Evolutionary conservation across 2,113 vertebrate genomes (phyloP).

Genomic region (Podarcis cretensis): DNA sequence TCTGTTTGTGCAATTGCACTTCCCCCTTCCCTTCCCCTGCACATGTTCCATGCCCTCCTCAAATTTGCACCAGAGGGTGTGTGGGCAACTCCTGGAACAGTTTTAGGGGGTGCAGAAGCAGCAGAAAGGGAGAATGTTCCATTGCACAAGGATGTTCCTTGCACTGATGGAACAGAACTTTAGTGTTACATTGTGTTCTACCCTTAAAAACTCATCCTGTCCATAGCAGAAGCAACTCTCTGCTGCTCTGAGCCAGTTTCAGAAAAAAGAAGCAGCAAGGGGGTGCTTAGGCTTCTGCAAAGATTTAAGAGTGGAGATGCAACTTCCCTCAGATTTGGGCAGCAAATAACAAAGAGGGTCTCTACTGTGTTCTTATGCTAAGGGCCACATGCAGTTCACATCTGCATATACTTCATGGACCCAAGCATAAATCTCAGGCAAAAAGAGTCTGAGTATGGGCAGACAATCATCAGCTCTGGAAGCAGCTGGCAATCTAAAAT

Average conservation of each 20-base stretch:
- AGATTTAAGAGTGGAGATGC: not conserved
- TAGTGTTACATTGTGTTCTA: too few species aligned
- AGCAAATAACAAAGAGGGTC: not conserved
- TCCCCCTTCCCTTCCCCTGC: too few species aligned
- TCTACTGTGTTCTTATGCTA: not conserved
- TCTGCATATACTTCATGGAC: too few species aligned
- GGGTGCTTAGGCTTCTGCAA: not conserved
- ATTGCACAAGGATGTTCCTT: too few species aligned
- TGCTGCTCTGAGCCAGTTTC: not conserved
- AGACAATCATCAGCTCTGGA: not conserved
- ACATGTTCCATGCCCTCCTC: too few species aligned
- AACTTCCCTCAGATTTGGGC: not conserved
- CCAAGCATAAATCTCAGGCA: not conserved
- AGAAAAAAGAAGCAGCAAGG: not conserved
- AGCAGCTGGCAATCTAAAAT: not conserved
- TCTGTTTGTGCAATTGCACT: too few species aligned
- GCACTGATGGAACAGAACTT: too few species aligned
- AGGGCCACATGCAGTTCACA: not conserved
- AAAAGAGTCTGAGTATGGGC: not conserved
- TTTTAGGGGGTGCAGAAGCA: too few species aligned
- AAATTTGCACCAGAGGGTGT: too few species aligned
- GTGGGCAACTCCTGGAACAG: too few species aligned
- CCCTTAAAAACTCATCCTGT: not conserved
- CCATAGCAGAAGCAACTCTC: not conserved
- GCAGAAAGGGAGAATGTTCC: too few species aligned